Percentiles rank a stretch among this genome's conserved stretches.
These are phyloP conservation scores for Corythucha ciliata DNA, from an alignment of 2,888 invertebrate species.

Conservation along the genomic window DNA sequence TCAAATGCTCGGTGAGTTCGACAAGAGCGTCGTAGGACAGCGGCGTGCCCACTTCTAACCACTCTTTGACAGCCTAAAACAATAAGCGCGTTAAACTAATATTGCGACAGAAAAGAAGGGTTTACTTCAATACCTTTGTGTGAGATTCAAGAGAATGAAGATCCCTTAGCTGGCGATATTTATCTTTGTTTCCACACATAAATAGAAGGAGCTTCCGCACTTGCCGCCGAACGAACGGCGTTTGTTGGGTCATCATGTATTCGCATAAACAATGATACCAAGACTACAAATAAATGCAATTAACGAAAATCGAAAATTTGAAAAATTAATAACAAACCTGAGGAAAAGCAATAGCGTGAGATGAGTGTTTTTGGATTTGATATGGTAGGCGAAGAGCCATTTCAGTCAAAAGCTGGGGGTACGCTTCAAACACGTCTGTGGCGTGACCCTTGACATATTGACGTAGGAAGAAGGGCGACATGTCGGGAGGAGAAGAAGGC, in stretches of 20 bases:
- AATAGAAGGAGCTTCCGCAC: slow-evolving; percentile 83
- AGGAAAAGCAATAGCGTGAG: slow-evolving; percentile 37
- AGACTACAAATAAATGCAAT: slow-evolving; percentile 40
- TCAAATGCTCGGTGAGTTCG: slow-evolving; percentile 86
- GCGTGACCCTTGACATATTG: slow-evolving; percentile 89
- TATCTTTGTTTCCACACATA: slow-evolving; percentile 91
- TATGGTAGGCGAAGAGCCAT: slow-evolving; percentile 89
- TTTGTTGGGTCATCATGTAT: slow-evolving; percentile 90
- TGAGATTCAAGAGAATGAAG: slow-evolving; percentile 86
- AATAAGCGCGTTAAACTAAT: slow-evolving; percentile 37
- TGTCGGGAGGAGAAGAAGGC: slow-evolving; percentile 76
- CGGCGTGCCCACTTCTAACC: slow-evolving; percentile 26
- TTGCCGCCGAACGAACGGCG: slow-evolving; percentile 82
- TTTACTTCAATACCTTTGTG: slow-evolving; percentile 52
- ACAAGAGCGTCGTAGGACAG: slow-evolving; percentile 74
- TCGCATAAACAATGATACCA: slow-evolving; percentile 82
- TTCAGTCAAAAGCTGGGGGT: slow-evolving; percentile 89
- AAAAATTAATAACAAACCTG: slow-evolving; percentile 33
- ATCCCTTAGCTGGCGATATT: slow-evolving; percentile 87
- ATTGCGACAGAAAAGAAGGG: background rate
- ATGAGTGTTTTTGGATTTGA: slow-evolving; percentile 39
- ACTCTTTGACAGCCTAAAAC: slow-evolving; percentile 43
- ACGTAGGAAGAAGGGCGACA: slow-evolving; percentile 88
- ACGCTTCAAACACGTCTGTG: slow-evolving; percentile 86
- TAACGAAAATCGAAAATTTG: background rate